phyloP scores from a whole-genome alignment of 2,888 invertebrate genomes.

The Stenolophus ochropezus region DNA sequence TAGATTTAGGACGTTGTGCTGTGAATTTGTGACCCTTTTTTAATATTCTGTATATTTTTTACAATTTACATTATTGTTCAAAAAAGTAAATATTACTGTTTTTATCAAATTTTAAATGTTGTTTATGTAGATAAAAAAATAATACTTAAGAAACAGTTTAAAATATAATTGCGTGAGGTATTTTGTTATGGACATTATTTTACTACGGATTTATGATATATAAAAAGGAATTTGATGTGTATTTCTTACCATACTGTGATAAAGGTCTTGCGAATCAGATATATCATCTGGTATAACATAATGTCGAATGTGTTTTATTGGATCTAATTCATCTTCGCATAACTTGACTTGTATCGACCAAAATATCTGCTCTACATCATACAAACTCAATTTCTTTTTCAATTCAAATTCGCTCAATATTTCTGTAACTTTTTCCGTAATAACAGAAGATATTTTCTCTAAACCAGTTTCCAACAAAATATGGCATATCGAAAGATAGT shows the following conservation, averaged over 20 bases:
- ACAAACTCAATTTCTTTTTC: constrained; percentile 80
- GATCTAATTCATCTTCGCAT: constrained; percentile 81
- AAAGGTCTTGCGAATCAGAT: constrained; percentile 64
- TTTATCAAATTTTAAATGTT: too few species aligned
- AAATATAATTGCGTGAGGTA: too few species aligned
- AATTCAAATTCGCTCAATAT: constrained; percentile 73
- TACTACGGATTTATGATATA: too few species aligned
- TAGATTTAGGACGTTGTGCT: too few species aligned
- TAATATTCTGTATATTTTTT: too few species aligned
- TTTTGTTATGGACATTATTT: too few species aligned
- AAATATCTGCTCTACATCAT: constrained; percentile 89
- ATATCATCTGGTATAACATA: constrained; percentile 76
- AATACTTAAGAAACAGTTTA: too few species aligned
- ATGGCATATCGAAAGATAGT: constrained; percentile 87
- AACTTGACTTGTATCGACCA: constrained; percentile 87
- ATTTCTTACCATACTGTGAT: constrained; percentile 67
- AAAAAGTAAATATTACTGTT: too few species aligned
- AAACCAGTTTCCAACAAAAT: constrained; percentile 87
- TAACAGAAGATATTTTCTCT: constrained; percentile 79
- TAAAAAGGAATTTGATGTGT: too few species aligned
- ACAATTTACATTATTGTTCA: too few species aligned
- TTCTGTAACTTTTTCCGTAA: constrained; percentile 79
- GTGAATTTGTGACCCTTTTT: too few species aligned
- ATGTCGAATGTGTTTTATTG: constrained; percentile 82
- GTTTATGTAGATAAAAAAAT: too few species aligned